Percentiles rank a stretch among this genome's conserved stretches.
Conservation (phyloP, 2,888 invertebrate genomes). For the Biston betularia region DNA sequence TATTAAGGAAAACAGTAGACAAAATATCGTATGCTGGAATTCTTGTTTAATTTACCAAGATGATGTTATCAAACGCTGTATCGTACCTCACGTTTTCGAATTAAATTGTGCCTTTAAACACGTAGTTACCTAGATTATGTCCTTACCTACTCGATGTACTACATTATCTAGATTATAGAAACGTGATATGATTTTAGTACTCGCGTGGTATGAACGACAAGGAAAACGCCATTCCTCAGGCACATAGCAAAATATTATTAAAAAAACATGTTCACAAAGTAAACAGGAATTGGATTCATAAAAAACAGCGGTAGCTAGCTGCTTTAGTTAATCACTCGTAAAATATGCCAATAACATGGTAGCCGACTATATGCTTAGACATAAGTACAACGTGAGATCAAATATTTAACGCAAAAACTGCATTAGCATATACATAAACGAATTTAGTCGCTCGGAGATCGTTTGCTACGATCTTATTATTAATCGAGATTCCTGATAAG, state of each 20-base stretch:
- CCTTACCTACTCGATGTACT: conserved; percentile 13
- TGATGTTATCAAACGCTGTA: not conserved
- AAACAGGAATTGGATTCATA: not conserved
- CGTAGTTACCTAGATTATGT: not conserved
- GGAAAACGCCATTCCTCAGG: conserved; percentile 18
- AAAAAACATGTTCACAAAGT: conserved; percentile 2
- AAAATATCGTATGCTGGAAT: not conserved
- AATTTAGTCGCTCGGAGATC: not conserved
- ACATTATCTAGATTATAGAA: conserved; percentile 26
- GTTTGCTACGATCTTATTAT: not conserved
- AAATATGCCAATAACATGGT: conserved; percentile 5
- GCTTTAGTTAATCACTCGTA: conserved; percentile 9
- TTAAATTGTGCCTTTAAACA: conserved; percentile 5
- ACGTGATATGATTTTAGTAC: conserved; percentile 21
- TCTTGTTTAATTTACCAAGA: not conserved
- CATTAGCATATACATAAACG: conserved; percentile 1
- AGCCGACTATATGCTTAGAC: not conserved
- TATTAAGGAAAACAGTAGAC: not conserved
- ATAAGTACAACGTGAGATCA: not conserved
- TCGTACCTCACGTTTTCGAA: conserved; percentile 19
- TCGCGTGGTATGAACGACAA: conserved; percentile 17
- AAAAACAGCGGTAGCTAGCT: conserved; percentile 5
- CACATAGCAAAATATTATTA: conserved; percentile 6
- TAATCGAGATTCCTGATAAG: not conserved
- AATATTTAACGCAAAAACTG: conserved; percentile 5